phyloP scores from a whole-genome alignment of 2,797 vertebrate genomes.

The Echeneis naucrates region DNA sequence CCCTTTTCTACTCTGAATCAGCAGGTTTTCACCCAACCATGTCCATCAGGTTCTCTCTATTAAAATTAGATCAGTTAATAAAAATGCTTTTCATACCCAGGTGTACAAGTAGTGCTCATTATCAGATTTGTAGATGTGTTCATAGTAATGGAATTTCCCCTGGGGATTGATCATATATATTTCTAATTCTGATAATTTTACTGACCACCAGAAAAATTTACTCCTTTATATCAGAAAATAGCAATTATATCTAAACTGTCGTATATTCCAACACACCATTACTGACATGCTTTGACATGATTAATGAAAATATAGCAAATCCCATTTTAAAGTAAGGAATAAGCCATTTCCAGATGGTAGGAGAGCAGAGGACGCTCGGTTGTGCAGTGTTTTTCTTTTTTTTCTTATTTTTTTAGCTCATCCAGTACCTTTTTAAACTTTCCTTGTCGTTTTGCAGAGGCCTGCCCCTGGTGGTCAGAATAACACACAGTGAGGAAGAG shows the following conservation, averaged over 20 bases:
- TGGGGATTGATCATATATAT: no score
- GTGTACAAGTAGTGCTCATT: conserved; percentile 20
- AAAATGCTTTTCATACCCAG: conserved; percentile 19
- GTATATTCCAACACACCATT: conserved; percentile 48
- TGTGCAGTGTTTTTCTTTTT: conserved; percentile 70
- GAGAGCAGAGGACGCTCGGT: conserved; percentile 73
- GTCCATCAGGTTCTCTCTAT: conserved; percentile 1
- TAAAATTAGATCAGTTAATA: conserved; percentile 9
- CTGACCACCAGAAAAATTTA: conserved; percentile 74
- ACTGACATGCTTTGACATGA: conserved; percentile 65
- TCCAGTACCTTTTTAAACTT: conserved; percentile 99
- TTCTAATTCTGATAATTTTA: conserved; percentile 19
- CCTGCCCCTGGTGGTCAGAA: conserved; percentile 99
- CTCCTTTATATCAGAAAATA: conserved; percentile 12
- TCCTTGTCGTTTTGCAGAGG: conserved; percentile 99
- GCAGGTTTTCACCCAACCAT: conserved; percentile 27
- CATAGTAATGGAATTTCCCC: no score
- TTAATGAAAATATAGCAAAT: conserved; percentile 45
- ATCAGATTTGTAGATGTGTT: conserved; percentile 22
- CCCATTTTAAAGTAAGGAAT: conserved; percentile 51
- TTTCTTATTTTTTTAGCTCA: conserved; percentile 79
- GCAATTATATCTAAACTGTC: neutral
- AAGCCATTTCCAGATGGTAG: conserved; percentile 64
- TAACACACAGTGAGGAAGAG: conserved; percentile 97
- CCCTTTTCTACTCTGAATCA: conserved; percentile 39